A percentile compares a stretch with the other conserved stretches of the same genome.
Conservation (phyloP, 2,888 invertebrate species). For the Oscheius sp. region DNA sequence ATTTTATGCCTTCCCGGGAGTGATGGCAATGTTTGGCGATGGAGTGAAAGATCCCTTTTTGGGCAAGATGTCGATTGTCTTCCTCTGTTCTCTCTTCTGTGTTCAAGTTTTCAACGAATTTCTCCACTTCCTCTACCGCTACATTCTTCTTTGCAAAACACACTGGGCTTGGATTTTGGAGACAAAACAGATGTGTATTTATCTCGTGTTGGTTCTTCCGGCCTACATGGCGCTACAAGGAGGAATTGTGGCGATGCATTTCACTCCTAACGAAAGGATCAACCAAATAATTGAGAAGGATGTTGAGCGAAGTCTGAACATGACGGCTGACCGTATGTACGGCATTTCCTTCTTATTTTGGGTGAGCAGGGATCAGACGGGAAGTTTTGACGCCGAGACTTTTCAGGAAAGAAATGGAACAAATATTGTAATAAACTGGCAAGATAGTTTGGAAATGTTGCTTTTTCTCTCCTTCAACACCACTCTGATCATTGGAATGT, state of each 20-base stretch:
- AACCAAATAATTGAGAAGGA: neutral
- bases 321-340: neutral
- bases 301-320: neutral
- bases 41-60: no score
- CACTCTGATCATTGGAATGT: neutral
- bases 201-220: neutral
- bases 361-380: neutral
- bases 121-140: constrained; percentile 7
- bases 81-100: neutral
- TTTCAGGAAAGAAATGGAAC: neutral
- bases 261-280: neutral
- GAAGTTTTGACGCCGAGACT: neutral
- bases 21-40: no score
- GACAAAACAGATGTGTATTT: neutral
- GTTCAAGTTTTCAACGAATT: neutral
- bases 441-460: neutral
- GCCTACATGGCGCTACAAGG: neutral
- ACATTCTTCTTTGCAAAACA: neutral
- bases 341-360: neutral
- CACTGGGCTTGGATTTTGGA: neutral
- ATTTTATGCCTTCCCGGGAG: no score
- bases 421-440: neutral
- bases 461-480: neutral
- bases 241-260: neutral
- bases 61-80: neutral